These are phyloP conservation scores for Grammomys dolichurus DNA, from an alignment of 2,113 vertebrate species.

Conservation along the genomic window DNA sequence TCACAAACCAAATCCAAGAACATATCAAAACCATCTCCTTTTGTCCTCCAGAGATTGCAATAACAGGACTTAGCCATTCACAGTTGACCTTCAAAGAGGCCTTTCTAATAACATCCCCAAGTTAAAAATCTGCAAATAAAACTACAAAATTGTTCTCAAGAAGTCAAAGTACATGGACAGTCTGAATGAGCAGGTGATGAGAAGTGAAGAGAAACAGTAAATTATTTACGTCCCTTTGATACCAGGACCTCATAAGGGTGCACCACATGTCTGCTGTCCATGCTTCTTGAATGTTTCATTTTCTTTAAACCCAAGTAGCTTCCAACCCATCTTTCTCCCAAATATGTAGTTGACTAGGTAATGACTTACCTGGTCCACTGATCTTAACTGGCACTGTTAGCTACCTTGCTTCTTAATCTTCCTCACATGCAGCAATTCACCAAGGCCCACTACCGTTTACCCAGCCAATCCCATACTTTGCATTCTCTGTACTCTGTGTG, in stretches of 20 bases:
- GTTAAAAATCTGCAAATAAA: too few species aligned
- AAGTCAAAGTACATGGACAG: background rate
- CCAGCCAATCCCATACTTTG: background rate
- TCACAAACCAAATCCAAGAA: too few species aligned
- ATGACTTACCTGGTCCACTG: too few species aligned
- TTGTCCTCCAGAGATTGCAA: background rate
- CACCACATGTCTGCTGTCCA: background rate
- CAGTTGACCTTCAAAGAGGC: background rate
- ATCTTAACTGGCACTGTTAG: too few species aligned
- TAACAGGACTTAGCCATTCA: background rate
- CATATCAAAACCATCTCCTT: background rate
- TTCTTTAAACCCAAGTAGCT: background rate
- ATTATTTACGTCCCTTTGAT: background rate
- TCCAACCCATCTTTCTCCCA: background rate
- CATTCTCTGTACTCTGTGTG: background rate
- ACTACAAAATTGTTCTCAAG: background rate
- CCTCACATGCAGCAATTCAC: too few species aligned
- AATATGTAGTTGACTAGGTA: background rate
- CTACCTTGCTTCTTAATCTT: background rate
- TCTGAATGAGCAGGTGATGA: background rate
- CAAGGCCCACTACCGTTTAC: background rate
- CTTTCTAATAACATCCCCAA: background rate
- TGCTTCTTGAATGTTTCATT: background rate
- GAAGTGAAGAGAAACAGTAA: background rate
- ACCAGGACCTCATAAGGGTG: background rate